Conservation (phyloP, 2,888 invertebrate genomes). For the Kryphioiulus occultus region DNA sequence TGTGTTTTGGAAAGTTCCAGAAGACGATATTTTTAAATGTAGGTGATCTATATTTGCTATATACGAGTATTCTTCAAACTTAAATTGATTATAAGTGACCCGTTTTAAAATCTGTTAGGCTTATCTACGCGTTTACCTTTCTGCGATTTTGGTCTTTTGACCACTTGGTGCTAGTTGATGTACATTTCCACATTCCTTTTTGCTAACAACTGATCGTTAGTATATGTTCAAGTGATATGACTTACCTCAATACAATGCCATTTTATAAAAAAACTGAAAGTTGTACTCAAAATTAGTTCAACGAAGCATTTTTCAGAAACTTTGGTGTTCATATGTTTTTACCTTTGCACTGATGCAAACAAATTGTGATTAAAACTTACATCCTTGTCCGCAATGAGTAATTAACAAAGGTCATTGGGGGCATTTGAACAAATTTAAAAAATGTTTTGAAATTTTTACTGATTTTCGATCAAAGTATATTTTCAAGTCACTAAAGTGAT, state of each 20-base stretch:
- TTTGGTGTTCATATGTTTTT: too few relatives aligned
- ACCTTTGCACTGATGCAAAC: too few relatives aligned
- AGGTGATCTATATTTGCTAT: neutral
- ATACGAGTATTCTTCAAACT: neutral
- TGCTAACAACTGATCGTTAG: neutral
- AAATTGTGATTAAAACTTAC: too few relatives aligned
- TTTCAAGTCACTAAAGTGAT: too few relatives aligned
- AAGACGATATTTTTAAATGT: neutral
- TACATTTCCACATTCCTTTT: constrained; percentile 13
- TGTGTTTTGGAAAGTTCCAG: neutral
- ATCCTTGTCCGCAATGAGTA: too few relatives aligned
- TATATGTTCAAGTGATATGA: neutral
- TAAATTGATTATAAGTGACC: neutral
- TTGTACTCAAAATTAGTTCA: too few relatives aligned
- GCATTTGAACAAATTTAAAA: too few relatives aligned
- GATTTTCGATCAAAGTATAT: too few relatives aligned
- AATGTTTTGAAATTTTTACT: too few relatives aligned
- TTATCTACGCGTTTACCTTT: neutral
- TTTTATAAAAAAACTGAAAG: neutral
- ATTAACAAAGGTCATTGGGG: too few relatives aligned
- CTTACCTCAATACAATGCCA: neutral
- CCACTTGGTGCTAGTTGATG: constrained; percentile 8
- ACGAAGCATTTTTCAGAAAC: too few relatives aligned
- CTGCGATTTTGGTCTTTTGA: constrained; percentile 16
- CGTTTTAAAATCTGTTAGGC: neutral